Base-by-base conservation (phyloP, 2,888 invertebrate genomes). In the Adelognathus sp. region DNA sequence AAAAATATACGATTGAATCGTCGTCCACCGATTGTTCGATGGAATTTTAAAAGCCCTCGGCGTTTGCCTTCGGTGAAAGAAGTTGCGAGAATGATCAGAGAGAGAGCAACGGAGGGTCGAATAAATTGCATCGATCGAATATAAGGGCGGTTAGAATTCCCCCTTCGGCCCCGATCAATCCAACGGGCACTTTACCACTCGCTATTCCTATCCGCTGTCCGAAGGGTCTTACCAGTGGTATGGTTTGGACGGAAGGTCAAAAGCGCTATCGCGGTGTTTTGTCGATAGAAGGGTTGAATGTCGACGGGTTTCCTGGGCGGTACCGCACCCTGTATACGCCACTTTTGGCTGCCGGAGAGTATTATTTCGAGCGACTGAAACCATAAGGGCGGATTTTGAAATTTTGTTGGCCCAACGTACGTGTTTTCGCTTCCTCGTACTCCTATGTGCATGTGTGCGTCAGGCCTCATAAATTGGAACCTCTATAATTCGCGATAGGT, bases 71-170 rank as follows among this genome's bases (percentile, higher is more conserved):
- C 54, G 64, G 9, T 39, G 75, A 70, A 63, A 52, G 56, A 74
- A 79, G 80, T 80, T 74, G 82, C 70, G 82, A 76, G 77, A 77
- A 66, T 71, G 70, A 80, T 78, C 69, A 69, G 64, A 69, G 71
- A 63, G 74, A 58, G 58, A 52, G 80, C 75, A 56, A 81, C 66
- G 5, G 64, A 60, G 70, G 70, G 70, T 60, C 70, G 70, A 75
- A 75, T 75, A 75, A 75, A 75, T 75, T 41, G 70, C 52, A 70
- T 75, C 75, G 75, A 79, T 79, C 66, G 70, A 52, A 50, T 36
- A 16, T 3, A 36, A 9, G 9, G 7, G 27, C 31, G 33, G 29
- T 56, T 11, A 61, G 56, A 63, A 69, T n/a, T n/a, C n/a, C n/a
- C 46, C 70, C 70, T 56, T 74, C 74, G 27, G 14, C 63, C 63